These are phyloP conservation scores for Epinotia nisella DNA, from an alignment of 2,888 invertebrate genomes.

Conservation along the genomic window DNA sequence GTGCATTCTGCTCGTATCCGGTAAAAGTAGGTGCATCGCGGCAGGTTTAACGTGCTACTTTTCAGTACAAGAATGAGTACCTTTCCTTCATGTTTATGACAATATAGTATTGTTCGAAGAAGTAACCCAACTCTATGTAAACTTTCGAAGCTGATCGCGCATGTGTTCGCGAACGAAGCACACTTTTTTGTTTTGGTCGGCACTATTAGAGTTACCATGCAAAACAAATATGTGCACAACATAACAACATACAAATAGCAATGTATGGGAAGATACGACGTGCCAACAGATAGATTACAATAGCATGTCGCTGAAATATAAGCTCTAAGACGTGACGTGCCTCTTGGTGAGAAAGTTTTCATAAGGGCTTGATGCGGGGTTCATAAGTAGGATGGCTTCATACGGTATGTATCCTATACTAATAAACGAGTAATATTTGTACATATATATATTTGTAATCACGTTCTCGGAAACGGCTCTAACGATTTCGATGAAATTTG, in stretches of 20 bases:
- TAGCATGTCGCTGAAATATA: neutral
- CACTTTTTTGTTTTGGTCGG: neutral
- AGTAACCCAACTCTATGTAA: neutral
- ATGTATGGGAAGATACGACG: neutral
- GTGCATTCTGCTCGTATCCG: conserved; percentile 40
- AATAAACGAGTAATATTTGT: no score
- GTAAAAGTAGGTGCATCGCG: conserved; percentile 37
- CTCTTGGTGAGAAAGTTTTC: neutral
- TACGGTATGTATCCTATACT: neutral
- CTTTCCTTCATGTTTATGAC: conserved; percentile 4
- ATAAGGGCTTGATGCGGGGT: neutral
- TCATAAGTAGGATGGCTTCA: neutral
- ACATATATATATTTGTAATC: no score
- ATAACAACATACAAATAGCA: neutral
- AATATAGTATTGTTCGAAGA: neutral
- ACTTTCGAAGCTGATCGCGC: neutral
- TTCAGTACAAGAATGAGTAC: neutral
- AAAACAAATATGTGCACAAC: no score
- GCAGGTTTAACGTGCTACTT: conserved; percentile 25
- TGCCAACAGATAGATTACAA: neutral
- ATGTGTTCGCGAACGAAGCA: neutral
- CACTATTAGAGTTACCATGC: neutral
- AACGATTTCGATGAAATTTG: no score
- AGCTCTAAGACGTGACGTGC: neutral
- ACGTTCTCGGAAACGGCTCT: no score